Percentiles rank a stretch among this genome's conserved stretches.
Conservation (phyloP, 1,140 invertebrate species). For the Pseudomyrmex gracilis region DNA sequence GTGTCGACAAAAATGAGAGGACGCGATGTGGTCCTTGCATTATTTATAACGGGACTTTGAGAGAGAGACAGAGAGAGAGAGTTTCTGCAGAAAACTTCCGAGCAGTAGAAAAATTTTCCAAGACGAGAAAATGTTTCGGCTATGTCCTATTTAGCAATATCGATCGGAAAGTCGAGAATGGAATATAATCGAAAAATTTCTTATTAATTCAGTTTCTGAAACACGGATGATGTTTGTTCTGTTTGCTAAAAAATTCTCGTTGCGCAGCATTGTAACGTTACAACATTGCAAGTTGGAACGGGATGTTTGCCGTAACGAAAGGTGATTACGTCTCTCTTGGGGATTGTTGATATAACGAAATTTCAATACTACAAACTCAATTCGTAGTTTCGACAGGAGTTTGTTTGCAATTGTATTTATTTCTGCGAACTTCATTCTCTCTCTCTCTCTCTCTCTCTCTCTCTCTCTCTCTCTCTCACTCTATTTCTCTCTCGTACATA, state of each 20-base stretch:
- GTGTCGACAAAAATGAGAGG: conserved; percentile 41
- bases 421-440: background rate
- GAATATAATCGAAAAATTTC: background rate
- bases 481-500: conserved; percentile 11
- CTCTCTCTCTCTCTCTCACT: too few relatives aligned
- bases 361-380: conserved; percentile 57
- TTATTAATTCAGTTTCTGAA: background rate
- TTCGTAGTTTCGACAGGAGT: conserved; percentile 30
- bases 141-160: background rate
- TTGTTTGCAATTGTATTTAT: conserved; percentile 46
- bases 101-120: background rate
- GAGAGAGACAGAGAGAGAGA: background rate
- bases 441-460: too few relatives aligned
- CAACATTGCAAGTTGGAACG: background rate
- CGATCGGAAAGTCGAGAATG: conserved; percentile 10
- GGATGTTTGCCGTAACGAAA: conserved; percentile 42
- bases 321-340: conserved; percentile 34
- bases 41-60: conserved; percentile 24
- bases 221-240: background rate
- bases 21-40: conserved; percentile 19
- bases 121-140: background rate
- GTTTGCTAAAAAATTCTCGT: conserved; percentile 8
- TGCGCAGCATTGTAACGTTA: background rate
- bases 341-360: conserved; percentile 46
- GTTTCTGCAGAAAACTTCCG: background rate